Percentiles rank a stretch among this genome's conserved stretches.
phyloP scores from a whole-genome alignment of 2,888 invertebrate genomes.

The Napeogenes sylphis region DNA sequence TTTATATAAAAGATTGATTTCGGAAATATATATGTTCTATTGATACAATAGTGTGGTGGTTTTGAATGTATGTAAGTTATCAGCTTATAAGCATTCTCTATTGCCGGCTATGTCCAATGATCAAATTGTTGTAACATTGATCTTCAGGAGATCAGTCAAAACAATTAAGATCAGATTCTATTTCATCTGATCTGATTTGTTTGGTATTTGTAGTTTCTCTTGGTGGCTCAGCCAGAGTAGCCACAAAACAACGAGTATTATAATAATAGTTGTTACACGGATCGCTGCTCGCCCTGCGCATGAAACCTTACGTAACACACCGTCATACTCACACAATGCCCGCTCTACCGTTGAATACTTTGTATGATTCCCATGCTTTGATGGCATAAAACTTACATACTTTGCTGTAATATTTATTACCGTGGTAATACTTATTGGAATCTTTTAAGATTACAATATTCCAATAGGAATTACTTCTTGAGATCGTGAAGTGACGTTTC shows the following conservation, averaged over 20 bases:
- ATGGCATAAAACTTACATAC: background rate
- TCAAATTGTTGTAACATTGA: conserved; percentile 23
- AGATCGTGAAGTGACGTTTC: no score
- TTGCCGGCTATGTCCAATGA: background rate
- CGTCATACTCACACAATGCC: conserved; percentile 30
- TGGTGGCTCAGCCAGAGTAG: conserved; percentile 21
- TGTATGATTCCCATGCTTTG: conserved; percentile 3
- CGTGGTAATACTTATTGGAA: conserved; percentile 13
- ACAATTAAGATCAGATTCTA: conserved; percentile 12
- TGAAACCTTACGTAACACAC: conserved; percentile 53
- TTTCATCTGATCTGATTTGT: conserved; percentile 10
- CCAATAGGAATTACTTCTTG: conserved; percentile 2
- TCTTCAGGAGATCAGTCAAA: conserved; percentile 14
- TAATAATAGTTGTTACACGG: conserved; percentile 55
- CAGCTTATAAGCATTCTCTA: background rate
- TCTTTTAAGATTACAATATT: conserved; percentile 2
- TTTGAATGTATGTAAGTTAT: background rate
- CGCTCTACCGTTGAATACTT: conserved; percentile 1
- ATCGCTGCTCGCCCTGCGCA: conserved; percentile 51
- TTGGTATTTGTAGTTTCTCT: no score
- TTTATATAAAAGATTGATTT: conserved; percentile 1
- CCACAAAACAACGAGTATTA: conserved; percentile 40
- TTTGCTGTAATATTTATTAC: background rate
- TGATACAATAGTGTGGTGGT: no score
- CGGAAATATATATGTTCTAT: conserved; percentile 1